Base-by-base conservation (phyloP, 92 coral and sea anemone species). In the Virgularia gustaviana region DNA sequence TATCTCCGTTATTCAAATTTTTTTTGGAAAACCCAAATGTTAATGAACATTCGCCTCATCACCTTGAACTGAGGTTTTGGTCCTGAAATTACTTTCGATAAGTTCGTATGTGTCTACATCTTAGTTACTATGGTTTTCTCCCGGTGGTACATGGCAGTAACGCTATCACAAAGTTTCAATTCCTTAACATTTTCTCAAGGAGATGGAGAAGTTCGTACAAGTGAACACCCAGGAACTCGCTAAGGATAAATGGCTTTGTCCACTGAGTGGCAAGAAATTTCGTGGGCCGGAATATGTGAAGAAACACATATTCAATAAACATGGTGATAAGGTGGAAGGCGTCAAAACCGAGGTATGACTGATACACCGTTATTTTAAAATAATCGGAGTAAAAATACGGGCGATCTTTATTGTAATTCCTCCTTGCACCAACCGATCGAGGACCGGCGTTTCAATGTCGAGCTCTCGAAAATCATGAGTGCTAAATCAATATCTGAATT, bases 271-370 rank as follows among this genome's bases (percentile, higher is more conserved):
- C 13, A 91, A 91, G 80, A 91, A 91, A 55, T 91, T 91, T 75
- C 82, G 97, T 36, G 97, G 97, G 13, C 97, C 97, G 19, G 97
- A 91, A 64, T 91, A 89, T 78, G 97, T 91, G 38, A 82, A 87
- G 12, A 91, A 91, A 74, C 97, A 91, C 79, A 91, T 91, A 76
- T 91, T 91, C 88, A 91, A 91, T 83, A 91, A 91, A 68, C 97
- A 91, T 57, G 83, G 78, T 27, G 97, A 91, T 63, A 86, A 89
- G 76, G 96, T 91, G 0, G 97, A 91, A 11, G 91, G 85, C 31
- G 97, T 91, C 20, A 81, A 83, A 76, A 80, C 87, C 73, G 97
- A 91, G 96, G 97, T 91, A 70, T 30, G 73, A 29, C 25, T 18
- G 22, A 20, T 16, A 11, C 7, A 30, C 20, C 34, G 28, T 5